Percentiles rank a stretch among this genome's conserved stretches.
These are phyloP conservation scores for Stenopsyche tienmushanensis DNA, from an alignment of 1,140 invertebrate genomes.

Conservation along the genomic window DNA sequence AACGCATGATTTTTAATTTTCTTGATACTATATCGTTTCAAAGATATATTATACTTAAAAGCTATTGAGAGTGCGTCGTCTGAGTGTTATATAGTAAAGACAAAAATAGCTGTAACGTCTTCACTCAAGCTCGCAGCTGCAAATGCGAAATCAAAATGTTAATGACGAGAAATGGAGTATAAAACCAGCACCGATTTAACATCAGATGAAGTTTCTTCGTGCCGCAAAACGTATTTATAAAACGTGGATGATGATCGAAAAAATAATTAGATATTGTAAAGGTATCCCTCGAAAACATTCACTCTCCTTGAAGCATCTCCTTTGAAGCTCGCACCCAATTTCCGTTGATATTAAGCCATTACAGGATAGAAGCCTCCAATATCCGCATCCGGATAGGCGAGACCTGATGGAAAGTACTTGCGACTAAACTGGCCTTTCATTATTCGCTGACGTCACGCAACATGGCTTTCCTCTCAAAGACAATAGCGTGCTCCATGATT, in stretches of 20 bases:
- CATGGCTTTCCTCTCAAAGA: conserved; percentile 27
- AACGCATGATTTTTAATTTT: background rate
- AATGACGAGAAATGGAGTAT: conserved; percentile 13
- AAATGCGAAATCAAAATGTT: conserved; percentile 13
- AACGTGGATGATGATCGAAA: too few species aligned
- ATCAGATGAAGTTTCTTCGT: too few species aligned
- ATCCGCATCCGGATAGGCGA: conserved; percentile 34
- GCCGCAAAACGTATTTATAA: too few species aligned
- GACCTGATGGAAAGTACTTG: conserved; percentile 7
- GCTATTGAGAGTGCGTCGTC: background rate
- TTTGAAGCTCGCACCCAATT: too few species aligned
- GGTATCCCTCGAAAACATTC: too few species aligned
- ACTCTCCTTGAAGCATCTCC: too few species aligned
- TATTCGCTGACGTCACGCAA: conserved; percentile 31
- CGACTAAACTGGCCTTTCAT: background rate
- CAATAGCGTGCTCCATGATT: background rate
- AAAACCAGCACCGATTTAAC: too few species aligned
- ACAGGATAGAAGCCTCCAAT: conserved; percentile 24
- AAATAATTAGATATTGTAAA: too few species aligned
- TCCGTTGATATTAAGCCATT: conserved; percentile 4
- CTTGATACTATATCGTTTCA: background rate
- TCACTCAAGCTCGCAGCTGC: conserved; percentile 3
- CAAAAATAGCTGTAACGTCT: conserved; percentile 12
- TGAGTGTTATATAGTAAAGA: conserved; percentile 3
- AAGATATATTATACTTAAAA: too few species aligned